Evolutionary conservation across 2,113 vertebrate genomes (phyloP).

Genomic region (Arizona elegans): DNA sequence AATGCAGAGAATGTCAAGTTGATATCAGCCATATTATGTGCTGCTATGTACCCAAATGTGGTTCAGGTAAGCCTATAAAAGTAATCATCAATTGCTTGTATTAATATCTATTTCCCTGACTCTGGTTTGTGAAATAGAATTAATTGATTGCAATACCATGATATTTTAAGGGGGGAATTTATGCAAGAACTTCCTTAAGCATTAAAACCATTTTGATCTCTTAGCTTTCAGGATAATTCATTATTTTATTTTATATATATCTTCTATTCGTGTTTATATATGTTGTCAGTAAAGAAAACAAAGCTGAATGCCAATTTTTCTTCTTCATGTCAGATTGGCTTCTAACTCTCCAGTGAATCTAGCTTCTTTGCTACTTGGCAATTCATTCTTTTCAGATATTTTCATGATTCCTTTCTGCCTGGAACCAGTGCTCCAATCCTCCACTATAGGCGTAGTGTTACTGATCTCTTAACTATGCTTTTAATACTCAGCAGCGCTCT

Average conservation of each 20-base stretch:
- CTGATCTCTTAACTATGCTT: not conserved
- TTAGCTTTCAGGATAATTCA: not conserved
- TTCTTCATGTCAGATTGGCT: not conserved
- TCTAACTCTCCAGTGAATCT: not conserved
- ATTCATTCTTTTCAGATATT: not conserved
- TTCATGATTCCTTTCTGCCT: not conserved
- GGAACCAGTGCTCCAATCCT: not conserved
- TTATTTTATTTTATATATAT: not conserved
- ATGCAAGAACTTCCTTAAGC: not conserved
- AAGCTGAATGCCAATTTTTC: not conserved
- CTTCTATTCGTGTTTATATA: not conserved
- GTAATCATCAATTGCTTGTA: not conserved
- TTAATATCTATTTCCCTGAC: not conserved
- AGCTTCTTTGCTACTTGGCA: not conserved
- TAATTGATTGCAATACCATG: not conserved
- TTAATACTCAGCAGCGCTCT: not conserved
- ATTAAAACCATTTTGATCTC: not conserved
- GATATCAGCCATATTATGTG: slow-evolving; percentile 93
- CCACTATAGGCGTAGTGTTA: not conserved
- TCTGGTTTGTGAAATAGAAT: not conserved
- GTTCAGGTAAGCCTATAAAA: slow-evolving; percentile 81
- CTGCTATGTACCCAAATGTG: slow-evolving; percentile 95
- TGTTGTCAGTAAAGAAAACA: not conserved
- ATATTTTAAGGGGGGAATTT: not conserved
- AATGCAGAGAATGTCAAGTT: slow-evolving; percentile 90